Evolutionary conservation across 1,140 invertebrate species (phyloP), one percentile per base, ranked within the genome.

Genomic region (Choristoneura fumiferana): DNA sequence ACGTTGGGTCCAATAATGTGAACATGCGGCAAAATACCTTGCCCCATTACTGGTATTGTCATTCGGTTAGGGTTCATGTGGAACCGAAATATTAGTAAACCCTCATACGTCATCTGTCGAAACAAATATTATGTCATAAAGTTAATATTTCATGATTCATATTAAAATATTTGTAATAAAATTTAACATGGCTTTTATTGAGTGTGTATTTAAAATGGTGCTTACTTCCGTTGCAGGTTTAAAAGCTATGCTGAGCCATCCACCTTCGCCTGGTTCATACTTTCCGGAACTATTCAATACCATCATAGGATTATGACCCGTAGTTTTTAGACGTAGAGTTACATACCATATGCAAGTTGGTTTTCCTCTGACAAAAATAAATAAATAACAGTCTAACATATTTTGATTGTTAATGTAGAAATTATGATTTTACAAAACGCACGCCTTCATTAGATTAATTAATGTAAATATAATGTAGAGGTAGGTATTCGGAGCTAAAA

Each of bases 291-390:
- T 80, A 33, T 86, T 73, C 9, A 80, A 45, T 12, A 88, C 65
- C 9, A 62, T 60, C 67, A 86, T 83, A 4, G 81, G 81, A 62
- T 76, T 76, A 0, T 72, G 53, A 4, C 79, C 81, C n/a, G 74
- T 38, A 17, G 69, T 69, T 73, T 81, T 82, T 4, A 84, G 37
- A 45, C 62, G 78, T 22, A 89, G 62, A 10, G 74, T 76, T 0
- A 76, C 86, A 58, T 76, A 89, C 86, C 86, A 89, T 55, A 89
- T 79, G 45, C 86, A 89, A 13, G 79, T 77, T 9, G 86, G 80
- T 65, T 73, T 84, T 12, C 86, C 86, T 10, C 84, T 87, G 54
- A 45, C 56, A 71, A 14, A 60, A 61, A 64, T 14, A 52, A 40
- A 38, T 60, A 56, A 8, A 59, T 56, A 40, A 14, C 43, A 54